Conservation (phyloP, 2,888 invertebrate genomes). For the Netelia inedita region DNA sequence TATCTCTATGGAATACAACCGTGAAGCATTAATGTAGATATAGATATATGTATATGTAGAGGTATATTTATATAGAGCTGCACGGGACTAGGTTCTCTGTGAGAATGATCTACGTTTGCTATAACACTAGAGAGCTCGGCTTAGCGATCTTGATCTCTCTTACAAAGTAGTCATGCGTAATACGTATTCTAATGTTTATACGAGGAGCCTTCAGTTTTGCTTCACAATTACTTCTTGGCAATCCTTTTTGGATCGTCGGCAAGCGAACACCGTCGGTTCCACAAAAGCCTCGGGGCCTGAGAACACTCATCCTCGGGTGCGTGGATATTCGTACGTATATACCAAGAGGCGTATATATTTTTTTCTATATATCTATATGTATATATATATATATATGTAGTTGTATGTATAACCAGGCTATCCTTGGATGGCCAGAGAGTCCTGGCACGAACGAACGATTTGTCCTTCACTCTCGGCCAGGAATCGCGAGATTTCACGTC, state of each 20-base stretch:
- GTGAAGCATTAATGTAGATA: conserved; percentile 13
- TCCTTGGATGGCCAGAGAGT: conserved; percentile 51
- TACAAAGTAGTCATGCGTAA: conserved; percentile 53
- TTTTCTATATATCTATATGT: background rate
- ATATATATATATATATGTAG: conserved; percentile 7
- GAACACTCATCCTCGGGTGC: conserved; percentile 40
- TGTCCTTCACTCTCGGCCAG: conserved; percentile 67
- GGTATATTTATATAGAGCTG: background rate
- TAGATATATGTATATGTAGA: conserved; percentile 3
- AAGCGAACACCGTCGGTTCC: conserved; percentile 9
- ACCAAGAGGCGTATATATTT: background rate
- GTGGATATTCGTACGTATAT: conserved; percentile 43
- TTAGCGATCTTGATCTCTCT: conserved; percentile 53
- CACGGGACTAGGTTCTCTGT: conserved; percentile 11
- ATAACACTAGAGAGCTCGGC: conserved; percentile 50
- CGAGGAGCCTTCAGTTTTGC: conserved; percentile 27
- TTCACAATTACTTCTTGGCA: conserved; percentile 50
- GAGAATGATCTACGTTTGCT: conserved; percentile 52
- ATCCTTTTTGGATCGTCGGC: background rate
- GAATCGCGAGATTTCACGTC: conserved; percentile 66
- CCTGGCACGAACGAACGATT: conserved; percentile 71
- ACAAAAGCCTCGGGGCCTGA: conserved; percentile 42
- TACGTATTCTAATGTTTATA: conserved; percentile 39
- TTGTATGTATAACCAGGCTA: background rate
- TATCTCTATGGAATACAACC: conserved; percentile 53